Conservation (phyloP, 1,140 invertebrate species). For the Halictus rubicundus region DNA sequence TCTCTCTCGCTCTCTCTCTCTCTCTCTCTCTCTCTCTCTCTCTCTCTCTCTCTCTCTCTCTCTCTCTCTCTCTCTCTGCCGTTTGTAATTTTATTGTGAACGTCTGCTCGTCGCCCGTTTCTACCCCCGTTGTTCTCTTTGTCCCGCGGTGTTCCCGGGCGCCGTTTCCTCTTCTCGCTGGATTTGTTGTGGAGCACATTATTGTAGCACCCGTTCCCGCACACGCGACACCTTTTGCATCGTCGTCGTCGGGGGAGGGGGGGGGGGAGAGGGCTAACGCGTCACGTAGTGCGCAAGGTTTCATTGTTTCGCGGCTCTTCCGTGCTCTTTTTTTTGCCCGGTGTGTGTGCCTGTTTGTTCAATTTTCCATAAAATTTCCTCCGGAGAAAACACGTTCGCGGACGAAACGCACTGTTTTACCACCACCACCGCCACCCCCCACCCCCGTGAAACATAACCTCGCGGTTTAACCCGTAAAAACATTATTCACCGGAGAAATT, state of each 20-base stretch:
- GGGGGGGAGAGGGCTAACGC: conserved; percentile 2
- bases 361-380: conserved; percentile 40
- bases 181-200: conserved; percentile 52
- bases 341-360: conserved; percentile 10
- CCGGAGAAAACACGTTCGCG: background rate
- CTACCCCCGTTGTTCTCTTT: conserved; percentile 15
- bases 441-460: background rate
- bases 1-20: too few relatives aligned
- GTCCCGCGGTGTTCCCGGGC: conserved; percentile 13
- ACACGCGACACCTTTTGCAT: conserved; percentile 19
- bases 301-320: conserved; percentile 17
- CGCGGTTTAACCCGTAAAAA: too few relatives aligned
- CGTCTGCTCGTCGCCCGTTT: conserved; percentile 27
- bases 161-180: conserved; percentile 15
- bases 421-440: too few relatives aligned
- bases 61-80: background rate
- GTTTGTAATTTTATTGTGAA: conserved; percentile 62
- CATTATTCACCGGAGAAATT: too few relatives aligned
- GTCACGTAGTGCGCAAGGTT: conserved; percentile 12
- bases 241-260: too few relatives aligned
- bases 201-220: conserved; percentile 53
- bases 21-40: too few relatives aligned
- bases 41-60: too few relatives aligned
- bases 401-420: background rate
- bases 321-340: background rate